Evolutionary conservation across 2,888 invertebrate species (phyloP).

Genomic region (Drosophila mayaguana): DNA sequence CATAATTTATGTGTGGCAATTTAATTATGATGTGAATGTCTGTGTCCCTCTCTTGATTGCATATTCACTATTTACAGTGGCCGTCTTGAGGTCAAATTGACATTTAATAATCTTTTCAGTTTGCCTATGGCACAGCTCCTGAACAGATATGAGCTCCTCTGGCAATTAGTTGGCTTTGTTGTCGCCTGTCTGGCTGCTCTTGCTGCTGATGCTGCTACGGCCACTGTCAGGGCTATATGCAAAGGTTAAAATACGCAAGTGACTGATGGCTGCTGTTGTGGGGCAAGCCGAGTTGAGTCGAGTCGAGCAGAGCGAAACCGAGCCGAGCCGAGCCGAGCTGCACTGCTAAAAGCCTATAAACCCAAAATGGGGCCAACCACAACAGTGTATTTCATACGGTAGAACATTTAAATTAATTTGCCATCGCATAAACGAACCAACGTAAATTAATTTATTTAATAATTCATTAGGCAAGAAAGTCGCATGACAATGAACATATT

Average conservation of each 20-base stretch:
- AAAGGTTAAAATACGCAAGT: conserved; percentile 27
- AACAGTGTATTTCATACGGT: conserved; percentile 50
- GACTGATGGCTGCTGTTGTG: conserved; percentile 35
- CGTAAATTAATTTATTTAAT: conserved; percentile 79
- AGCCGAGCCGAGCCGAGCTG: conserved; percentile 2
- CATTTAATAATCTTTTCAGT: conserved; percentile 56
- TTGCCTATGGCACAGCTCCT: conserved; percentile 5
- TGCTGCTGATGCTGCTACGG: conserved; percentile 15
- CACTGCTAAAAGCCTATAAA: conserved; percentile 26
- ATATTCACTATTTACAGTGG: conserved; percentile 31
- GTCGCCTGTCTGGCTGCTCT: conserved; percentile 22
- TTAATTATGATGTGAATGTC: conserved; percentile 6
- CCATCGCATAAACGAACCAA: conserved; percentile 61
- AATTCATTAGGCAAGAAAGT: conserved; percentile 79
- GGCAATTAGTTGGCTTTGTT: conserved; percentile 67
- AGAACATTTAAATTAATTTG: conserved; percentile 79
- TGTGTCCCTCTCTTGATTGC: background rate
- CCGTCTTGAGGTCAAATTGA: conserved; percentile 44
- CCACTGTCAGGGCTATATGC: conserved; percentile 25
- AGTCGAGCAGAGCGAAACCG: background rate
- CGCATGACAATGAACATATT: conserved; percentile 70
- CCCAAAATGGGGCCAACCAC: conserved; percentile 35
- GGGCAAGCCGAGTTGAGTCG: background rate
- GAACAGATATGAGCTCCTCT: conserved; percentile 39
- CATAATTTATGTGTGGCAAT: conserved; percentile 1